Base-by-base conservation (phyloP, 2,888 invertebrate species). In the Phlogophora meticulosa region DNA sequence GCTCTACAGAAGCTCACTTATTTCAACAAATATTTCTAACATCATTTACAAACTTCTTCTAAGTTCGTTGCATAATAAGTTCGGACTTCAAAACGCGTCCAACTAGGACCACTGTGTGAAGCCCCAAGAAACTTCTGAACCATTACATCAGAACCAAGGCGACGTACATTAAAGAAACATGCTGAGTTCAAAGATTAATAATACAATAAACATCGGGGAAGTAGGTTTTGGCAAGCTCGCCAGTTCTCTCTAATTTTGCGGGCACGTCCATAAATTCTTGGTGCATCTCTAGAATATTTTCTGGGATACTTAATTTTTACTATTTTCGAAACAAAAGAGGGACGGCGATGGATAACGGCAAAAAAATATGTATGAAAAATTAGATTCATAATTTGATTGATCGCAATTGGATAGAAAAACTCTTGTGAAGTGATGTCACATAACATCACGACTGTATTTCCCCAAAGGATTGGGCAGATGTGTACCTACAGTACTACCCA, bases 201-300 rank as follows among this genome's bases (percentile, higher is more conserved):
- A 76, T 73, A 76, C 76, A 61, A 76, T 80, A 80, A 80, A 80
- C 69, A 73, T 76, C 11, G 48, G n/a, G 42, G 49, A 75, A 80
- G 78, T 72, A 73, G 71, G 72, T 80, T 78, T 80, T 80, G 80
- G 80, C 80, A 80, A 78, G 73, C 73, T n/a, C 34, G 11, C 56
- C 32, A 38, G 68, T 63, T 68, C 52, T 73, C 71, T 73, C 67
- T 80, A 80, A 80, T 73, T 80, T 73, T 76, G 76, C 48, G 69
- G 77, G 69, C 34, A 61, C 61, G 5, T 56, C 38, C 46, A 76
- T 76, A 76, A 76, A 73, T 76, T 76, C 15, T 57, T 64, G 40
- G 48, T 69, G 69, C 64, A 76, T 61, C 72, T 65, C 61, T 45
- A 24, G 42, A 69, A 62, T 59, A 69, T 73, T 55, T 76, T 73